A percentile compares a stretch with the other conserved stretches of the same genome.
Conservation (phyloP, 2,113 vertebrate species). For the Stegastes partitus region DNA sequence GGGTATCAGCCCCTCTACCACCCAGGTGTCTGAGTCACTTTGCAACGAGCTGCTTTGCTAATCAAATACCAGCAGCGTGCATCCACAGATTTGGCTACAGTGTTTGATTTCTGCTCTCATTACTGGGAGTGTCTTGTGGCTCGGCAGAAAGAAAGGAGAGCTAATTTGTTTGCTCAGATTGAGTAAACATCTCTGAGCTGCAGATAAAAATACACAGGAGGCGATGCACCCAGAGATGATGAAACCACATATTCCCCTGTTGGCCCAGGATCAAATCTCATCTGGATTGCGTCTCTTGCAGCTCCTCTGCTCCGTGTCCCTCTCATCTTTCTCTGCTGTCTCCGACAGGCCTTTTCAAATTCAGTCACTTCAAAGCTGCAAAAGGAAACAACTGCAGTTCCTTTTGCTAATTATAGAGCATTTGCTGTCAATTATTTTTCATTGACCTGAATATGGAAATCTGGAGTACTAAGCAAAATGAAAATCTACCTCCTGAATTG, state of each 20-base stretch:
- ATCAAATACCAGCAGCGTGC: conserved; percentile 63
- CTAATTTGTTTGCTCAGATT: conserved; percentile 73
- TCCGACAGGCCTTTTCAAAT: conserved; percentile 38
- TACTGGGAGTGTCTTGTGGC: conserved; percentile 54
- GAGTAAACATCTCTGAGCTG: conserved; percentile 72
- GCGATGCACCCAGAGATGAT: conserved; percentile 56
- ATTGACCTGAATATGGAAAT: conserved; percentile 50
- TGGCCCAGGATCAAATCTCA: conserved; percentile 70
- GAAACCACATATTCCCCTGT: conserved; percentile 68
- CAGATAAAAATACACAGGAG: conserved; percentile 70
- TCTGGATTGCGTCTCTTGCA: conserved; percentile 53
- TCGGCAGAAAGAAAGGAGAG: conserved; percentile 30
- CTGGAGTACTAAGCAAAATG: neutral
- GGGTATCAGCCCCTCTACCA: neutral
- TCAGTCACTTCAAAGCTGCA: conserved; percentile 54
- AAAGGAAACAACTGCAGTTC: conserved; percentile 39
- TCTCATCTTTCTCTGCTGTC: conserved; percentile 57
- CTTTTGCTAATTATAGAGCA: conserved; percentile 64
- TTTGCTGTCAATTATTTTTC: conserved; percentile 57
- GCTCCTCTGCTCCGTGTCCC: conserved; percentile 35
- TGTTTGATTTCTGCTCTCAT: conserved; percentile 59
- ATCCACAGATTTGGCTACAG: conserved; percentile 63
- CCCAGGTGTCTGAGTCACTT: conserved; percentile 43
- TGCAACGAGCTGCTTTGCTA: conserved; percentile 73
- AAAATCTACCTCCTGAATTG: conserved; percentile 24